phyloP scores from a whole-genome alignment of 2,113 vertebrate species.

The Bothrops jararaca region DNA sequence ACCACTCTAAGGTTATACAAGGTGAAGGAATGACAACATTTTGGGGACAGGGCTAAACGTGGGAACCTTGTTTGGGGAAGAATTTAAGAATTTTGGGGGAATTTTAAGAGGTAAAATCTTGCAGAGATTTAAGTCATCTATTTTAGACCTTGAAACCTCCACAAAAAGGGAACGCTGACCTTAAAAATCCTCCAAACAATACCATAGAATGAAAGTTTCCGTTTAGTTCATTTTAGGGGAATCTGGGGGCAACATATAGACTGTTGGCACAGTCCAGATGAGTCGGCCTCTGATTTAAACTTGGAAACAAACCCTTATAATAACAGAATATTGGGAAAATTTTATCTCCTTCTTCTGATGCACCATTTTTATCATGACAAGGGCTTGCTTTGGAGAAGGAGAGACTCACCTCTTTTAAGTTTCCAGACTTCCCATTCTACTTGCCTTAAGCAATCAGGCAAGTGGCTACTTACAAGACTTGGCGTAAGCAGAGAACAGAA shows the following conservation, averaged over 20 bases:
- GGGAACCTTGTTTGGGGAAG: neutral
- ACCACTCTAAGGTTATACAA: neutral
- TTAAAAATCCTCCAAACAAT: neutral
- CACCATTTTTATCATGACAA: neutral
- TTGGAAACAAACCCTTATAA: neutral
- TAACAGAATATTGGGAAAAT: neutral
- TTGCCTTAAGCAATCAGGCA: neutral
- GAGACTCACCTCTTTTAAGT: neutral
- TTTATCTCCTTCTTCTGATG: neutral
- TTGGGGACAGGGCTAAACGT: neutral
- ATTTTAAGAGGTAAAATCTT: neutral
- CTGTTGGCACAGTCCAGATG: neutral
- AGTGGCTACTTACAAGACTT: neutral
- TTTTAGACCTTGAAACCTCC: neutral
- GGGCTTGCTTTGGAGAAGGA: neutral
- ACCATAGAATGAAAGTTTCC: neutral
- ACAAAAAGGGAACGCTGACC: neutral
- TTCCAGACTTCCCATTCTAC: neutral
- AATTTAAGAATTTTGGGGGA: neutral
- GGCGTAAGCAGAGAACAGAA: neutral
- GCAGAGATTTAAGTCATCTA: neutral
- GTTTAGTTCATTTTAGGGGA: neutral
- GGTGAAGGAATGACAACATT: neutral
- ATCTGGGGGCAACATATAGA: neutral
- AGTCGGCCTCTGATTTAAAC: neutral